Evolutionary conservation across 1,140 invertebrate species (phyloP).

Genomic region (Zaprionus vittiger): DNA sequence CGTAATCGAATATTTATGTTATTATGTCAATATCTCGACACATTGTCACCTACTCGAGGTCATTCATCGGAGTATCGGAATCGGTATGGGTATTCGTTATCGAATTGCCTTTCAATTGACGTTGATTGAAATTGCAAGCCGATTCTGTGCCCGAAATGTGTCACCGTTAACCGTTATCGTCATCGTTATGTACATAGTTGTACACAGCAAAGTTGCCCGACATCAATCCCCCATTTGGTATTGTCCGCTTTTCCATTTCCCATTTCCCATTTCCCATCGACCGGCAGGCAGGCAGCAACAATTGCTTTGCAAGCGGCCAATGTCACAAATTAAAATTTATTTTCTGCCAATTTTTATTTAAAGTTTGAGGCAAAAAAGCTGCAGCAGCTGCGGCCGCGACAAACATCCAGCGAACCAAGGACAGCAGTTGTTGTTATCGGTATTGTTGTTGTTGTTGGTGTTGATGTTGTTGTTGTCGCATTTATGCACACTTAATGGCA

Average conservation of each 20-base stretch:
- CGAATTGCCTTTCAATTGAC: slow-evolving; percentile 1
- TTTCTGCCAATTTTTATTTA: slow-evolving; percentile 47
- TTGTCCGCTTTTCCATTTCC: slow-evolving; percentile 13
- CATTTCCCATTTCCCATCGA: not conserved
- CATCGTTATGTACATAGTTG: not conserved
- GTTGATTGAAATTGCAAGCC: not conserved
- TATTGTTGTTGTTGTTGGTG: not conserved
- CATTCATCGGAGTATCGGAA: not conserved
- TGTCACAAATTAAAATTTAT: slow-evolving; percentile 55
- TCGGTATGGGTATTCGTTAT: slow-evolving; percentile 11
- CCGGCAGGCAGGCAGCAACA: slow-evolving; percentile 1
- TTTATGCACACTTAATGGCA: slow-evolving; percentile 48
- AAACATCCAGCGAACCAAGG: slow-evolving; percentile 25
- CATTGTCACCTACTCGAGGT: not conserved
- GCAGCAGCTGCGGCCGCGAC: slow-evolving; percentile 1
- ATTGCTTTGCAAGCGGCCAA: slow-evolving; percentile 20
- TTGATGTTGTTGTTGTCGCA: slow-evolving; percentile 15
- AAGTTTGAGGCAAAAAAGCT: slow-evolving; percentile 11
- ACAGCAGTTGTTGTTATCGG: not conserved
- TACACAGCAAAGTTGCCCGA: slow-evolving; percentile 16
- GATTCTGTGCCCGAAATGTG: slow-evolving; percentile 24
- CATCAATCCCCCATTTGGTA: slow-evolving; percentile 35
- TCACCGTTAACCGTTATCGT: slow-evolving; percentile 29
- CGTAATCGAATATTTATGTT: not conserved
- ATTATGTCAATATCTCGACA: not conserved